These are phyloP conservation scores for Torymus tubicola DNA, from an alignment of 2,888 invertebrate genomes.

Conservation along the genomic window DNA sequence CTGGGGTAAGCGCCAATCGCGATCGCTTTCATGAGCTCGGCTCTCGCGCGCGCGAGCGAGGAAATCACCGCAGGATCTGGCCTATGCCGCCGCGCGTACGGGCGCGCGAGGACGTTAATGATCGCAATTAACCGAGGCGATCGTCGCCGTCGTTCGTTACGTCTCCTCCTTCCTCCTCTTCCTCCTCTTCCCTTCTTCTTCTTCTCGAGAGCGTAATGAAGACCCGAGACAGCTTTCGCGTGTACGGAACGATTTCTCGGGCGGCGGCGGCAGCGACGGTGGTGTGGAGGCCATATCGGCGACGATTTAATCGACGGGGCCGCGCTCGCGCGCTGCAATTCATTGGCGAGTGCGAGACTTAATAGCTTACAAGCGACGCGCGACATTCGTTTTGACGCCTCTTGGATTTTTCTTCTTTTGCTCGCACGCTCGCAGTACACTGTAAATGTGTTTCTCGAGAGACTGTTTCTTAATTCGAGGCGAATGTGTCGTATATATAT, in stretches of 20 bases:
- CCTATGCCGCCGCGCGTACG: conserved; percentile 10
- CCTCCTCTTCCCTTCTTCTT: not conserved
- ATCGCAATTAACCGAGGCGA: conserved; percentile 64
- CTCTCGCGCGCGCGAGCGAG: conserved; percentile 20
- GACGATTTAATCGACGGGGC: conserved; percentile 55
- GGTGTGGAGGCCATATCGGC: conserved; percentile 30
- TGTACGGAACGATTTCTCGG: conserved; percentile 23
- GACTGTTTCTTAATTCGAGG: too few relatives aligned
- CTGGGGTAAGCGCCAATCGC: conserved; percentile 9
- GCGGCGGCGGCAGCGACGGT: conserved; percentile 3
- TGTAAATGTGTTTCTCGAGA: too few relatives aligned
- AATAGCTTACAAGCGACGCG: conserved; percentile 54
- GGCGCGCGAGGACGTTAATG: conserved; percentile 59
- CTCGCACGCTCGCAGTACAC: not conserved
- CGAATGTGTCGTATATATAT: too few relatives aligned
- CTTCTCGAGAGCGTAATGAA: conserved; percentile 41
- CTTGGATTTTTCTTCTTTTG: conserved; percentile 6
- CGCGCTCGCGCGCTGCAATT: not conserved
- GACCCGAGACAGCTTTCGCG: conserved; percentile 43
- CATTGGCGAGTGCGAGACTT: conserved; percentile 12
- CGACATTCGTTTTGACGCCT: conserved; percentile 50
- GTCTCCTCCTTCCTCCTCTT: not conserved
- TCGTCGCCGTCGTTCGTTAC: conserved; percentile 55
- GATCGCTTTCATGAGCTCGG: conserved; percentile 25
- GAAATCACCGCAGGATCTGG: conserved; percentile 54